These are phyloP conservation scores for Dendronephthya gigantea DNA, from an alignment of 64 coral and sea anemone species.

Conservation along the genomic window DNA sequence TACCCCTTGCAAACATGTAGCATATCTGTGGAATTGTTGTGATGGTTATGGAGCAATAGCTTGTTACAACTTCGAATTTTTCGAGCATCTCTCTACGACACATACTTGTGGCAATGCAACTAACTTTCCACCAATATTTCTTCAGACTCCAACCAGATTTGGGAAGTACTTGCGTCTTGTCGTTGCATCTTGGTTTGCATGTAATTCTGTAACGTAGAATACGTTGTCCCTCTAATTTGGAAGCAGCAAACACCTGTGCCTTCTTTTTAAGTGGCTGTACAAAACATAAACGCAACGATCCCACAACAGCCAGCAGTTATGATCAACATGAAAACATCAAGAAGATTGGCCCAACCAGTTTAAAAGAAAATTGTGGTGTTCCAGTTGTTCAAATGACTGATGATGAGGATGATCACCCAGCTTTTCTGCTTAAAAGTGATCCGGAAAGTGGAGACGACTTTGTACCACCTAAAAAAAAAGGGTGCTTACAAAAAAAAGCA, in stretches of 20 bases:
- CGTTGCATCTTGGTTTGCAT: slow-evolving; percentile 19
- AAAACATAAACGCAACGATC: no score
- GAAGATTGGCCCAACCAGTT: not conserved
- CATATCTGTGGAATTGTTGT: slow-evolving; percentile 22
- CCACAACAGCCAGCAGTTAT: not conserved
- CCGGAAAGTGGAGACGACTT: not conserved
- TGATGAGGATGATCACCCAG: not conserved
- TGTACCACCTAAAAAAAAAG: not conserved
- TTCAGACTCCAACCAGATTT: slow-evolving; percentile 18
- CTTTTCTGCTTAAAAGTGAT: not conserved
- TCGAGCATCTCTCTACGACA: not conserved
- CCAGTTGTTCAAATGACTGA: not conserved
- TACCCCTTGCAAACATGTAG: slow-evolving; percentile 25
- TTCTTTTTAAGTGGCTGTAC: not conserved
- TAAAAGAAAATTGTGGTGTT: not conserved
- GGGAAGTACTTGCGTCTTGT: slow-evolving; percentile 8
- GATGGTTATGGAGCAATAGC: slow-evolving; percentile 29
- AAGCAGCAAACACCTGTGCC: not conserved
- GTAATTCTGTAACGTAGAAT: slow-evolving; percentile 19
- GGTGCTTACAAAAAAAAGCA: slow-evolving; percentile 22
- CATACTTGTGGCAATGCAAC: not conserved
- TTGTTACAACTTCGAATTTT: slow-evolving; percentile 14
- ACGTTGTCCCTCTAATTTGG: slow-evolving; percentile 16
- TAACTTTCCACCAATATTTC: slow-evolving; percentile 20
- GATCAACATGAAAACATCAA: not conserved